Base-by-base conservation (phyloP, 2,113 vertebrate species). In the Nycticryphes semicollaris region DNA sequence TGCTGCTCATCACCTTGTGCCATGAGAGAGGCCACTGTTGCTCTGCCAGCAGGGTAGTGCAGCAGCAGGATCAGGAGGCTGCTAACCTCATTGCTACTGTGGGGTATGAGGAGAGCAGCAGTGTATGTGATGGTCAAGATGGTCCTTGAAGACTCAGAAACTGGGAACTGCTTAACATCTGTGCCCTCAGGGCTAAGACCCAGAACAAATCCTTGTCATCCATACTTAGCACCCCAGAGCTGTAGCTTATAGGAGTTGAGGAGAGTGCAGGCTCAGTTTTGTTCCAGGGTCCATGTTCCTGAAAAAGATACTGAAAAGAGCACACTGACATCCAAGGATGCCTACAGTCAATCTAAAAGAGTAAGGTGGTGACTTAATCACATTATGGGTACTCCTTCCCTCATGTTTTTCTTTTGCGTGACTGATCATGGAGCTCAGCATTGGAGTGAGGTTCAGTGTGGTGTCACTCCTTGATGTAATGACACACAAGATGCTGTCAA, bases 71-170 rank as follows among this genome's bases (percentile, higher is more conserved):
- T 12, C 2, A 3, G 37, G 41, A 83, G 30, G 8, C 67, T 83
- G n/a, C 21, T n/a, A 41, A 19, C 2, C 23, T n/a, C 0, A 0
- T 43, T 17, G 12, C 25, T 79, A 1, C 17, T 50, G 18, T 12
- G 10, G 12, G 39, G 4, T 31, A 23, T 10, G 60, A 84, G 22
- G 41, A 68, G 35, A 51, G 18, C 59, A 77, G 53, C 24, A 0
- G 24, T 4, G n/a, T 64, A 6, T 9, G 4, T 35, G 25, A 35
- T 6, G 2, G 31, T 53, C 35, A 37, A 51, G 78, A 12, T 39
- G 21, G 43, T 75, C 25, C 28, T 47, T 59, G 43, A 87, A 69
- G 54, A 51, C 17, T 10, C 16, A 9, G 35, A 67, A 82, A 25
- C 8, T 51, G 43, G 6, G 31, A 19, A 37, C 51, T 6, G 3